Conservation (phyloP, 2,113 vertebrate species). For the Regulus satrapa region DNA sequence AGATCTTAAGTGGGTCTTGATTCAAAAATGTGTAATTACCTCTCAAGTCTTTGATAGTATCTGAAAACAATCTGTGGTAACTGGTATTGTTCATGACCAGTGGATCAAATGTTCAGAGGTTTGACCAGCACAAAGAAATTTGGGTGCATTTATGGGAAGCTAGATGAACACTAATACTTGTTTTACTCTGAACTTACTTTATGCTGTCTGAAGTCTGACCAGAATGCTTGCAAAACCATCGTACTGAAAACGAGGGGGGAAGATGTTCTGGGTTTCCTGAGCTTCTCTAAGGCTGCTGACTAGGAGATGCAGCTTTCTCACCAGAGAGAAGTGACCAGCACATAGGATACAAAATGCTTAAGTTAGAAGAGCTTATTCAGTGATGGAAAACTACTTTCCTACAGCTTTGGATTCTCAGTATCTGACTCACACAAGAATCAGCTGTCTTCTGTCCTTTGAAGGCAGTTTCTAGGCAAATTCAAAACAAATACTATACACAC, state of each 20-base stretch:
- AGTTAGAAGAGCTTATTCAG: neutral
- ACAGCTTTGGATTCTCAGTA: accelerated
- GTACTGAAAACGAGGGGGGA: neutral
- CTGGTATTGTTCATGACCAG: neutral
- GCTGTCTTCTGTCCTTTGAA: neutral
- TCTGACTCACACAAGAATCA: neutral
- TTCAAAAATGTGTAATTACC: neutral
- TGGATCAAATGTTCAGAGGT: neutral
- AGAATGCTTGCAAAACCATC: neutral
- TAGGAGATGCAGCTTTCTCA: neutral
- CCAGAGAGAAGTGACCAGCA: neutral
- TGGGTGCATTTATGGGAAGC: neutral
- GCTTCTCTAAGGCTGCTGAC: neutral
- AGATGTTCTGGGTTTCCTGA: neutral
- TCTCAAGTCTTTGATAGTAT: neutral
- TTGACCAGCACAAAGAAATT: neutral
- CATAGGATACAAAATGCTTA: neutral
- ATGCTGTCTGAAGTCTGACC: neutral
- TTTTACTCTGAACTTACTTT: neutral
- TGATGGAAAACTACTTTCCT: neutral
- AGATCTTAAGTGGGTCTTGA: neutral
- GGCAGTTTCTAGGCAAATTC: neutral
- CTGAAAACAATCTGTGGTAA: neutral
- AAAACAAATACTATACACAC: neutral
- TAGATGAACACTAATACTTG: neutral